Evolutionary conservation across 2,797 vertebrate genomes (phyloP), one percentile per base, ranked within the genome.

Genomic region (Uromys caudimaculatus): DNA sequence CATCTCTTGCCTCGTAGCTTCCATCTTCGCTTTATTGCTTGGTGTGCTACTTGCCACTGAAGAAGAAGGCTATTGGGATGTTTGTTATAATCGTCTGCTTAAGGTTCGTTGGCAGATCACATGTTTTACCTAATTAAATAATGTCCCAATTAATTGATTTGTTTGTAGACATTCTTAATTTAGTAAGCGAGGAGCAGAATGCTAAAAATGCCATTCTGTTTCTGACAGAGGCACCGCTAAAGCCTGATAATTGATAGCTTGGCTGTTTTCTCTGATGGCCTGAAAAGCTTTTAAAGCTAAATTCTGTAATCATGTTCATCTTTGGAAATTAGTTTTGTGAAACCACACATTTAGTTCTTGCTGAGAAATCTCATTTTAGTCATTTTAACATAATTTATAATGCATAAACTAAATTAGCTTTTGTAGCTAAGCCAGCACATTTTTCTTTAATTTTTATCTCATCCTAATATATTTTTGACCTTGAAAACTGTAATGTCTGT

Each of bases 391-490:
- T 98, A 98, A 98, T 98, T 98, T 98, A 98, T 98, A 98, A 98
- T 98, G 97, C 98, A 98, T 98, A 98, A 98, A 98, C 97, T 98
- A 98, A 98, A 98, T 99, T 98, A 98, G 97, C 95, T 98, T 98
- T 98, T 98, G 97, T 98, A 98, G 98, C 98, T 98, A 98, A 98
- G 97, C 97, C 98, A 98, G 98, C 98, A 98, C 90, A 98, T 98
- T 98, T 98, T 98, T 98, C 97, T 98, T 98, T 98, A 98, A 88
- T 98, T 98, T 98, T 98, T 98, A 98, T 98, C 98, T 98, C 97
- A 98, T 98, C 96, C 97, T 98, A 98, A 98, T 98, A 98, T 98
- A 98, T 98, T 98, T 98, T 98, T 99, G 98, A 99, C 98, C 99
- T 99, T 99, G 98, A 98, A 99, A 99, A 98, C 1, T 2, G 97